Percentiles rank a stretch among this genome's conserved stretches.
phyloP scores from a whole-genome alignment of 2,888 invertebrate species.

The Platerodrilus igneus region DNA sequence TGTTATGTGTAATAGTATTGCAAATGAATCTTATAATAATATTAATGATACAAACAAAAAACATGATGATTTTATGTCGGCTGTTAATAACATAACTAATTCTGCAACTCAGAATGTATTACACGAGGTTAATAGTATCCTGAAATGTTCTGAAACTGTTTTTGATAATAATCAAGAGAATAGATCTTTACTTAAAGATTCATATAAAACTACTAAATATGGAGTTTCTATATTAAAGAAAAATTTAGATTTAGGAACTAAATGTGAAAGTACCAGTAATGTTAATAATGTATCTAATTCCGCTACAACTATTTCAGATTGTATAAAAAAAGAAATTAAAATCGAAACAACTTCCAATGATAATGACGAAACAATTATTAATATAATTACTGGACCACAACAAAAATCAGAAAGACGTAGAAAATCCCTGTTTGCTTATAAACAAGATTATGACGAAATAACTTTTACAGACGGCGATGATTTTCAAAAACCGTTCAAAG shows the following conservation, averaged over 20 bases:
- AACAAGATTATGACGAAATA: constrained; percentile 46
- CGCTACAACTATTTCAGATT: constrained; percentile 38
- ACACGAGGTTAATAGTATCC: too few species aligned
- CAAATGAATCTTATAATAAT: constrained; percentile 50
- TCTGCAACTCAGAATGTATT: too few species aligned
- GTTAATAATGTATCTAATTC: constrained; percentile 29
- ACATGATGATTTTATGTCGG: constrained; percentile 51
- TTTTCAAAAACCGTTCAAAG: constrained; percentile 24
- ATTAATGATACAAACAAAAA: constrained; percentile 54
- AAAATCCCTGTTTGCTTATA: constrained; percentile 43
- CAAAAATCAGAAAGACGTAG: constrained; percentile 38
- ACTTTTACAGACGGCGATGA: constrained; percentile 26
- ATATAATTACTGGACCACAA: constrained; percentile 3
- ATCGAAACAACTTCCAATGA: constrained; percentile 21
- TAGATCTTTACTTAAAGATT: constrained; percentile 30
- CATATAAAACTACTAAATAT: constrained; percentile 45
- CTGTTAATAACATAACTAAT: too few species aligned
- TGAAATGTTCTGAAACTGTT: too few species aligned
- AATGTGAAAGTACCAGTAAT: constrained; percentile 30
- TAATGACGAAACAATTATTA: constrained; percentile 7
- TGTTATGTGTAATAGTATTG: constrained; percentile 53
- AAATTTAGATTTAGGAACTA: constrained; percentile 29
- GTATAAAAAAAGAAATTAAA: constrained; percentile 35
- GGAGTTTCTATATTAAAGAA: constrained; percentile 48
- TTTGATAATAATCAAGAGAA: constrained; percentile 45